phyloP scores from a whole-genome alignment of 2,888 invertebrate species.

The Lottia scabra region DNA sequence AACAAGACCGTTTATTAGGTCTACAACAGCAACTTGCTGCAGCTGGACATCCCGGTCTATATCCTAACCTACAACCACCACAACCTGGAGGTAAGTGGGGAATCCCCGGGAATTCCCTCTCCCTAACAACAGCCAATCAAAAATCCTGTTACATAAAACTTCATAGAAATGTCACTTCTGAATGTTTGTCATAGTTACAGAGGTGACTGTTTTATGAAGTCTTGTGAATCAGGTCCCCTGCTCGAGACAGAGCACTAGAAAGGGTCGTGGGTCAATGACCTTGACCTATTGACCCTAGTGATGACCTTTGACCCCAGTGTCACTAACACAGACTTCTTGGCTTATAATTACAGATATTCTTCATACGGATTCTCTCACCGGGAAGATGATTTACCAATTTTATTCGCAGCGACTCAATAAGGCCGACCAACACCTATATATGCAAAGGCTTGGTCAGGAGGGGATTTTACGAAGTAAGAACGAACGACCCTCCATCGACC shows the following conservation, averaged over 20 bases:
- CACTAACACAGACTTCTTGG: constrained; percentile 9
- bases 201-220: too few species aligned
- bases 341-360: constrained; percentile 54
- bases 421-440: constrained; percentile 56
- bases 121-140: neutral
- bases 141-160: too few species aligned
- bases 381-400: constrained; percentile 63
- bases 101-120: neutral
- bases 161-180: too few species aligned
- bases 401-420: constrained; percentile 60
- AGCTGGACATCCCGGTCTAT: constrained; percentile 26
- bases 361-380: constrained; percentile 59
- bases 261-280: too few species aligned
- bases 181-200: too few species aligned
- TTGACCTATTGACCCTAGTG: neutral
- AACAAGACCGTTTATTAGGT: constrained; percentile 38
- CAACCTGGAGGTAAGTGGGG: neutral
- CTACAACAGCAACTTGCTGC: constrained; percentile 28
- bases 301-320: neutral
- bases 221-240: too few species aligned
- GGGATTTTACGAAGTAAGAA: constrained; percentile 56
- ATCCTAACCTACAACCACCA: constrained; percentile 15
- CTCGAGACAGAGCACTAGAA: too few species aligned
- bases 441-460: constrained; percentile 60
- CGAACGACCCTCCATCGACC: constrained; percentile 52